Evolutionary conservation across 2,113 vertebrate genomes (phyloP), one percentile per base, ranked within the genome.

Genomic region (Saccopteryx leptura): DNA sequence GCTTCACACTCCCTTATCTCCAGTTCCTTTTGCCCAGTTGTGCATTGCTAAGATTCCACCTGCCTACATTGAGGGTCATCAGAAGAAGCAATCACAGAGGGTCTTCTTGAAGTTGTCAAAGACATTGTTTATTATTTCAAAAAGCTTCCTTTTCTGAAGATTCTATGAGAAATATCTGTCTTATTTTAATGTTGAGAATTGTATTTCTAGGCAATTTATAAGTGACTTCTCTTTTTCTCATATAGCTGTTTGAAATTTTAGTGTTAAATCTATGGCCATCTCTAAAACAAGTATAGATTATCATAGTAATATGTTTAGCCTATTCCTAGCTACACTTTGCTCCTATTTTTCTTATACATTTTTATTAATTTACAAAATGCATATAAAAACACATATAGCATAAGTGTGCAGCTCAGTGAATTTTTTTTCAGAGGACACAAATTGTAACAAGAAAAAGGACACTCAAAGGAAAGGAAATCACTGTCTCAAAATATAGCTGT

Each of bases 161-260:
- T 63, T 96, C 18, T 69, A 9, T 94, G 83, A 88, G 66, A 93
- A 94, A 92, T 75, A 18, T 26, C 9, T 63, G 5, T 82, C 9
- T 90, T 60, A 78, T 84, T 90, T 94, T 81, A 63, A 19, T 81
- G 90, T 61, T 60, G 80, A 60, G 19, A 56, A 7, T 88, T 94
- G 7, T 94, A 83, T 69, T 90, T 94, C 50, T 93, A 86, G 26
- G 28, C 50, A 86, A 76, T 76, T 93, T 79, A 15, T 88, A 93
- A 89, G 39, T 79, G 50, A 83, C 74, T 68, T 83, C 74, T 68
- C 21, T 80, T 83, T 75, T 88, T 88, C 46, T 68, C 74, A 9
- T 54, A 72, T 14, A 89, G 19, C n/a, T 83, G 1, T 82, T 88
- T 56, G 50, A 79, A 88, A 93, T 88, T 21, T 91, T 92, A 83